Evolutionary conservation across 2,113 vertebrate genomes (phyloP).

Genomic region (Ptilonorhynchus violaceus): DNA sequence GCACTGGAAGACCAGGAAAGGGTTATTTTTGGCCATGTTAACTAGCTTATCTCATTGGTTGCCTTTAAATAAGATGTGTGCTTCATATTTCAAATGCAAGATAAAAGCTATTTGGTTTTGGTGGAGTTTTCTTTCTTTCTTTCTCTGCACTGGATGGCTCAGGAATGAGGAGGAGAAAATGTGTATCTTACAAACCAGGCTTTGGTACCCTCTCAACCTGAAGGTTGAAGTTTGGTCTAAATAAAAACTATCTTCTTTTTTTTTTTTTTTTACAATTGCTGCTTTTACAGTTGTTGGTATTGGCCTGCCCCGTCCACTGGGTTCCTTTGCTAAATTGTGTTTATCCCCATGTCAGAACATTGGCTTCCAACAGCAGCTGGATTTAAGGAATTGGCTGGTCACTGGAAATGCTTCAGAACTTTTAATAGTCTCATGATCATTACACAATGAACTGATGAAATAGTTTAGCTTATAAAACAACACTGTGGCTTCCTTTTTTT

Average conservation of each 20-base stretch:
- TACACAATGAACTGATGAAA: neutral
- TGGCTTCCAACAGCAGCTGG: neutral
- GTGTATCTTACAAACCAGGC: neutral
- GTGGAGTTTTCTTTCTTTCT: neutral
- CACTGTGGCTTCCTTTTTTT: neutral
- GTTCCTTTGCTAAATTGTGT: neutral
- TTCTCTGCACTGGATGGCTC: neutral
- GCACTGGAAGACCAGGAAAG: neutral
- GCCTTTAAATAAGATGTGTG: neutral
- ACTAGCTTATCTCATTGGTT: neutral
- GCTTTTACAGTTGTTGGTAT: neutral
- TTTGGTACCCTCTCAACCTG: neutral
- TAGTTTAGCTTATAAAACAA: neutral
- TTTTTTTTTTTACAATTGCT: neutral
- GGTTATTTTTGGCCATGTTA: neutral
- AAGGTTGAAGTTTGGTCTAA: neutral
- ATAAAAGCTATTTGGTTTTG: neutral
- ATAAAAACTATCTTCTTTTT: neutral
- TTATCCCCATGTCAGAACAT: neutral
- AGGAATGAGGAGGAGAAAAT: neutral
- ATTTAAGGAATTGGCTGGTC: neutral
- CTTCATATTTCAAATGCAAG: neutral
- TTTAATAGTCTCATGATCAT: neutral
- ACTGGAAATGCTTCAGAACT: neutral
- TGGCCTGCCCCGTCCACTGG: neutral